These are phyloP conservation scores for Neoniphon sammara DNA, from an alignment of 2,797 vertebrate species.

Conservation along the genomic window DNA sequence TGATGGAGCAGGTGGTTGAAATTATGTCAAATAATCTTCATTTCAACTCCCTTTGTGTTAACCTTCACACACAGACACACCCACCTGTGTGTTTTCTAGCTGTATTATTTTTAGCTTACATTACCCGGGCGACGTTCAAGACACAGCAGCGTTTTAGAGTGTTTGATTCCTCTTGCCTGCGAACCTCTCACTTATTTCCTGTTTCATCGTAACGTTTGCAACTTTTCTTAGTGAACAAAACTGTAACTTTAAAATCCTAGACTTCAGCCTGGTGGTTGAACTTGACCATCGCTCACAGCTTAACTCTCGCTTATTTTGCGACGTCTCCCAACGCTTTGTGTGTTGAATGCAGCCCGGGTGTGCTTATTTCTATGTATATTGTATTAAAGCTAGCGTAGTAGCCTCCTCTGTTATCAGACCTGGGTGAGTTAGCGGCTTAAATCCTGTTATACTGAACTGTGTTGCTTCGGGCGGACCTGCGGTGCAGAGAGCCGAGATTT, in stretches of 20 bases:
- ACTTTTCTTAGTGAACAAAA: neutral
- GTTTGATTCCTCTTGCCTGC: constrained; percentile 7
- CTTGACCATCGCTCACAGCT: too few relatives aligned
- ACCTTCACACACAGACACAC: neutral
- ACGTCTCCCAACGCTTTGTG: constrained; percentile 2
- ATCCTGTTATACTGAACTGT: neutral
- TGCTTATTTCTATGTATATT: constrained; percentile 55
- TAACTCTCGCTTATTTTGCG: neutral
- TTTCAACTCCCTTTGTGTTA: constrained; percentile 11
- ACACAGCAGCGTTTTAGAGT: neutral
- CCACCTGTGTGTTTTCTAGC: constrained; percentile 35
- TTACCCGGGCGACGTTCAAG: constrained; percentile 48
- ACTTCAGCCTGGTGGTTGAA: too few relatives aligned
- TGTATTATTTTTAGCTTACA: constrained; percentile 51
- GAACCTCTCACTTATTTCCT: neutral
- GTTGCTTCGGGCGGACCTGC: neutral
- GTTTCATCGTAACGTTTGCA: neutral
- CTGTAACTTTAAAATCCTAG: too few relatives aligned
- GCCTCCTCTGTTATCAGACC: constrained; percentile 48
- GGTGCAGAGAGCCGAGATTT: too few relatives aligned
- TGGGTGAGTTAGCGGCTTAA: constrained; percentile 13
- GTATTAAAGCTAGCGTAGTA: constrained; percentile 55
- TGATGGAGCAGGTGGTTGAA: neutral
- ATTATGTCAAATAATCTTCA: constrained; percentile 3
- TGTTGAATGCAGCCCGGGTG: constrained; percentile 55